Base-by-base conservation (phyloP, 2,888 invertebrate species). In the Nebria brevicollis region DNA sequence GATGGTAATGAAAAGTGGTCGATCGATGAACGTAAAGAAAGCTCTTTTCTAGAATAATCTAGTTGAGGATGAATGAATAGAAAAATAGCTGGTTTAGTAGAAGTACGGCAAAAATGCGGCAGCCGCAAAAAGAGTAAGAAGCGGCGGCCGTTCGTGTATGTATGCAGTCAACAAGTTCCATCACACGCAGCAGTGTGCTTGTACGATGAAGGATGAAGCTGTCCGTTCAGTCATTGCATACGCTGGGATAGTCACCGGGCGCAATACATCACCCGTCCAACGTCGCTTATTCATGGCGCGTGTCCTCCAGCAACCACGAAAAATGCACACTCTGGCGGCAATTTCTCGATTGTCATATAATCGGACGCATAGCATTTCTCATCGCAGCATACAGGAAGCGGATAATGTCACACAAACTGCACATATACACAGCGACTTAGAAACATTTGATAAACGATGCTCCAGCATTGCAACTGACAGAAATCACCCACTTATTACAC, bases 291-390 rank as follows among this genome's bases (percentile, higher is more conserved):
- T 80, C 80, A 80, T 75, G 75, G 70, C 80, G 66, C 74, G 64
- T 65, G 65, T 20, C 70, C 70, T 26, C 26, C 70, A 5, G 25
- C 26, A 25, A 26, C 70, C 34, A 70, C 73, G 65, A 80, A 80
- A 80, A 80, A 80, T 80, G 75, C 80, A 54, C 26, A 15, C 72
- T 68, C 80, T 70, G 80, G n/a, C 75, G 80, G 80, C 80, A 80
- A 80, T 80, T 80, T 80, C 75, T 80, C 80, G 75, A 80, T 80
- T 80, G 80, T 80, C 80, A 80, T 74, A 80, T 80, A 75, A 80
- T 80, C 80, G 80, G 80, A 80, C 80, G 80, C 80, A 70, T 15
- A 15, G 72, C 80, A 80, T 80, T 80, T 80, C 80, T 80, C 80
- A 80, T 73, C 75, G 70, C 41, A 13, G 34, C 75, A 26, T 15